These are phyloP conservation scores for Aramus guarauna DNA, from an alignment of 2,113 vertebrate species.

Conservation along the genomic window DNA sequence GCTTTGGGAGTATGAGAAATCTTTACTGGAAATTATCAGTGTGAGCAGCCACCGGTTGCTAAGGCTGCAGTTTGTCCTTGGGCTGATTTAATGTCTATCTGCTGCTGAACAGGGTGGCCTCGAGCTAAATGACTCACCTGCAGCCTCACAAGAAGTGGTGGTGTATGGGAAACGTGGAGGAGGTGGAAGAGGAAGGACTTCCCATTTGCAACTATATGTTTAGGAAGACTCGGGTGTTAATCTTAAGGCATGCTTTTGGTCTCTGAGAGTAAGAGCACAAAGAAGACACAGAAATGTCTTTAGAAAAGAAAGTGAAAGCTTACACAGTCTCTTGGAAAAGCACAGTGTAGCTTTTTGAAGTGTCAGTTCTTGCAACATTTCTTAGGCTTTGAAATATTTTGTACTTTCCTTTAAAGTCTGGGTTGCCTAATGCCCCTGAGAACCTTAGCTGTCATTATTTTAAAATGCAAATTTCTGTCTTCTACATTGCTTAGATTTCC, in stretches of 20 bases:
- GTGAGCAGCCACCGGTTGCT: neutral
- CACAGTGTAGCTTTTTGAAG: neutral
- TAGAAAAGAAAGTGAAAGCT: neutral
- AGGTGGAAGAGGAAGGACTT: neutral
- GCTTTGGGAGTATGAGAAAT: neutral
- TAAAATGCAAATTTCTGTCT: neutral
- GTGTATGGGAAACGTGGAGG: rapidly evolving
- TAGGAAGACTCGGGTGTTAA: neutral
- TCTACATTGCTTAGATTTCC: neutral
- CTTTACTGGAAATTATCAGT: neutral
- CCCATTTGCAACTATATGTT: neutral
- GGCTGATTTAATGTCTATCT: neutral
- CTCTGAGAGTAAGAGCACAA: neutral
- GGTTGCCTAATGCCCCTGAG: neutral
- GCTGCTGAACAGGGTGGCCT: neutral
- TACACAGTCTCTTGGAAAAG: neutral
- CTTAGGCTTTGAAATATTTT: neutral
- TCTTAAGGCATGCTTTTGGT: neutral
- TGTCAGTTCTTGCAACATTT: neutral
- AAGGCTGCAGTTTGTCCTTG: neutral
- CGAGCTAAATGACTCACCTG: neutral
- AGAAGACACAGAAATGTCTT: neutral
- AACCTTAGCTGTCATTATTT: neutral
- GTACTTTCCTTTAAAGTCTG: neutral
- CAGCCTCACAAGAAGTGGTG: neutral